Conservation (phyloP, 2,113 vertebrate species). For the Dromas ardeola region DNA sequence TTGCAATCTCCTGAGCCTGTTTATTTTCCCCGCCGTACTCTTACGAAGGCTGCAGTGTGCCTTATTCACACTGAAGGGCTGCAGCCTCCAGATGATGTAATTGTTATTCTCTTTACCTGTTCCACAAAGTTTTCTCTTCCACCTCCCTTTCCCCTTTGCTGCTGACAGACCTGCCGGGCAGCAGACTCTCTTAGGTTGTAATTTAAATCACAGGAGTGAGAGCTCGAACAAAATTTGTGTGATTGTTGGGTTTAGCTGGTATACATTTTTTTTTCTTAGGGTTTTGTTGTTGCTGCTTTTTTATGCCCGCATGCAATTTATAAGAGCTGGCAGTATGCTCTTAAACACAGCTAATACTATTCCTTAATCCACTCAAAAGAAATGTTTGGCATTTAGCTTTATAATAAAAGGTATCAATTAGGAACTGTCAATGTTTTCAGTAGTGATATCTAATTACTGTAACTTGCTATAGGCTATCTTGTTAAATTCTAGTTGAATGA, state of each 20-base stretch:
- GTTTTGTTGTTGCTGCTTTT: background rate
- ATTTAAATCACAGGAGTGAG: slow-evolving; percentile 57
- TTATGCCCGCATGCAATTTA: slow-evolving; percentile 9
- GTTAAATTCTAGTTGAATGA: slow-evolving; percentile 81
- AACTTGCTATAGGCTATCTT: slow-evolving; percentile 81
- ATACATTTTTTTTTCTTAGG: background rate
- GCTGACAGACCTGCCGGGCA: background rate
- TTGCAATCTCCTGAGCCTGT: background rate
- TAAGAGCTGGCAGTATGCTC: slow-evolving; percentile 45
- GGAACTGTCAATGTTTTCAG: slow-evolving; percentile 80
- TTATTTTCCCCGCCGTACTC: background rate
- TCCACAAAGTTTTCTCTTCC: background rate
- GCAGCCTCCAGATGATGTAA: background rate
- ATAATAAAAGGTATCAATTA: slow-evolving; percentile 83
- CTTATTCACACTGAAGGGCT: background rate
- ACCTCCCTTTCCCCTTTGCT: background rate
- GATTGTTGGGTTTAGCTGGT: slow-evolving; percentile 41
- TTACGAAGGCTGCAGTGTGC: background rate
- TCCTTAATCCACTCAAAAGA: slow-evolving; percentile 70
- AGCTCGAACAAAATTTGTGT: slow-evolving; percentile 33
- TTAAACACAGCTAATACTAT: slow-evolving; percentile 63
- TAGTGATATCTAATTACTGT: slow-evolving; percentile 80
- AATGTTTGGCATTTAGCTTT: slow-evolving; percentile 76
- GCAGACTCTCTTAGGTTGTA: background rate
- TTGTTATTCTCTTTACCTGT: background rate